phyloP scores from a whole-genome alignment of 92 coral and sea anemone genomes.

The Palythoa caribaeorum region DNA sequence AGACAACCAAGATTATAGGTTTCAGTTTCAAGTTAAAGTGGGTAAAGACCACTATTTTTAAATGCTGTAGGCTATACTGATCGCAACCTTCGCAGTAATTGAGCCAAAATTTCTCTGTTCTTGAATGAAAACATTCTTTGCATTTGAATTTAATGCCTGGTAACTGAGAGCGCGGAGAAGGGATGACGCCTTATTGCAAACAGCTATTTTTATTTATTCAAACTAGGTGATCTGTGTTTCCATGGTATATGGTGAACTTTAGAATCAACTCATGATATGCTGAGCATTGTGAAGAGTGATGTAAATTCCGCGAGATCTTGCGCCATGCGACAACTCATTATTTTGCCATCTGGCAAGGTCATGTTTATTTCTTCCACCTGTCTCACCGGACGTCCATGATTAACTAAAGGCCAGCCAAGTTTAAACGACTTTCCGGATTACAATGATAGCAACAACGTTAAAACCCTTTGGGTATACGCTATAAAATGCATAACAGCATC shows the following conservation, averaged over 20 bases:
- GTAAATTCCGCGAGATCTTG: background rate
- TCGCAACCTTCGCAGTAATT: no score
- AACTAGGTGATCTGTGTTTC: background rate
- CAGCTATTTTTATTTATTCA: background rate
- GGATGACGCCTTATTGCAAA: background rate
- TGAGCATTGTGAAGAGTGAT: background rate
- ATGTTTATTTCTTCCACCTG: background rate
- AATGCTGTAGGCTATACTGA: no score
- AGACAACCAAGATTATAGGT: no score
- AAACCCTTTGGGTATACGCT: background rate
- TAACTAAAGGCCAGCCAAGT: conserved; percentile 9
- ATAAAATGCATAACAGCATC: background rate
- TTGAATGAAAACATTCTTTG: no score
- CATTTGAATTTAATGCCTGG: no score
- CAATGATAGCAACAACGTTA: background rate
- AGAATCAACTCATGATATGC: no score
- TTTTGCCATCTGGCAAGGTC: background rate
- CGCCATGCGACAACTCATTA: background rate
- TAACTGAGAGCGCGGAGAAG: background rate
- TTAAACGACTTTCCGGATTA: background rate
- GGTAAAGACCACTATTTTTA: no score
- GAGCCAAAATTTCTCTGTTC: no score
- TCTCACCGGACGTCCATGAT: background rate
- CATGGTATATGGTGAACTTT: background rate
- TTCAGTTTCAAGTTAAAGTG: no score